These are phyloP conservation scores for Urosaurus nigricauda DNA, from an alignment of 2,797 vertebrate genomes.

Conservation along the genomic window DNA sequence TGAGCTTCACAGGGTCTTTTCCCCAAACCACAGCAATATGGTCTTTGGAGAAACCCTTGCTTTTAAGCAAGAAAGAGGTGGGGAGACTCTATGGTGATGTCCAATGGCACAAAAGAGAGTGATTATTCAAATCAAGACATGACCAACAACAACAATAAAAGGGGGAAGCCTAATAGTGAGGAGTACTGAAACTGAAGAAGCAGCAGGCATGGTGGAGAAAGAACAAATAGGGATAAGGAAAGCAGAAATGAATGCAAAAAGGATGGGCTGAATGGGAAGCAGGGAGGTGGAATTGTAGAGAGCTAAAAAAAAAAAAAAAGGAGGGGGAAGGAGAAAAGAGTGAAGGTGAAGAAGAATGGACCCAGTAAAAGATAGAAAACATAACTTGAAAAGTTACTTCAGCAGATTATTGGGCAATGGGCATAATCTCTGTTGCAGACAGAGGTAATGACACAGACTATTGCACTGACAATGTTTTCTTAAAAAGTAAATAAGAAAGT, in stretches of 20 bases:
- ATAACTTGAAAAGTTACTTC: neutral
- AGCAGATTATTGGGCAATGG: neutral
- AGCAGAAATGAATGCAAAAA: constrained; percentile 24
- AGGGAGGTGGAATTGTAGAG: neutral
- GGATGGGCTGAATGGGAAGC: constrained; percentile 10
- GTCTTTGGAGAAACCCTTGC: constrained; percentile 7
- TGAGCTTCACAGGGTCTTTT: constrained; percentile 25
- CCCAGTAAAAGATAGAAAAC: neutral
- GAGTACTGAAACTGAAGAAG: constrained; percentile 23
- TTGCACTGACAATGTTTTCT: neutral
- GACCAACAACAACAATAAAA: neutral
- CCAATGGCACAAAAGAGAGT: constrained; percentile 17
- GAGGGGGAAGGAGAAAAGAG: neutral
- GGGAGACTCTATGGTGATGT: constrained; percentile 25
- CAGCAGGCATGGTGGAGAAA: neutral
- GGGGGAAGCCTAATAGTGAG: neutral
- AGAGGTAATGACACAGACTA: neutral
- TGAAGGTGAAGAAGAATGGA: neutral
- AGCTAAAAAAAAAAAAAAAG: constrained; percentile 8
- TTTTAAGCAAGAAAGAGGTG: constrained; percentile 23
- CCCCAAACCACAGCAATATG: constrained; percentile 5
- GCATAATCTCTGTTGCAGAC: too few species aligned
- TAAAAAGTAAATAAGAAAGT: neutral
- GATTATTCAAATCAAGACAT: constrained; percentile 29
- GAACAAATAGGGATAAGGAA: constrained; percentile 7